Conservation (phyloP, 2,113 vertebrate genomes). For the Gasterosteus nipponicus region DNA sequence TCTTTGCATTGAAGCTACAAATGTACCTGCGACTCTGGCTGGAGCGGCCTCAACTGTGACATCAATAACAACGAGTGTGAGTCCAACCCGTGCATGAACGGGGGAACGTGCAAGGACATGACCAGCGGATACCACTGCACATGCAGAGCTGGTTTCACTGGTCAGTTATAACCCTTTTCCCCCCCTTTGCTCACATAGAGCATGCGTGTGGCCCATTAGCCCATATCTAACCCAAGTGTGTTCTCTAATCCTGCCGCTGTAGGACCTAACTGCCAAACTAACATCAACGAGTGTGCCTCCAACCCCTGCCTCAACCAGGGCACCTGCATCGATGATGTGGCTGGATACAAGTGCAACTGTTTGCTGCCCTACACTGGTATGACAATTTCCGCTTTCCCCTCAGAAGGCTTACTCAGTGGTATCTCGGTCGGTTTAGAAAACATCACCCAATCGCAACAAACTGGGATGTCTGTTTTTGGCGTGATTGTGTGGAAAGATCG, state of each 20-base stretch:
- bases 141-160: conserved; percentile 92
- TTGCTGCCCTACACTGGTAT: conserved; percentile 93
- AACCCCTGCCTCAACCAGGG: conserved; percentile 98
- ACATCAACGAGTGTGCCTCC: conserved; percentile 97
- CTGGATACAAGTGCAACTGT: conserved; percentile 96
- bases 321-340: conserved; percentile 93
- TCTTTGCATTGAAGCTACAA: conserved; percentile 81
- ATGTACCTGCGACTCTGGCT: conserved; percentile 91
- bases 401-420: conserved; percentile 36
- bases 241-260: conserved; percentile 54
- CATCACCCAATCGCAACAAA: conserved; percentile 36
- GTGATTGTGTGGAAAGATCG: conserved; percentile 63
- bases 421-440: conserved; percentile 71
- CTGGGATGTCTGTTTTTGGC: conserved; percentile 57
- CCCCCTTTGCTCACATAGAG: conserved; percentile 21
- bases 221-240: conserved; percentile 42
- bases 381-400: conserved; percentile 41
- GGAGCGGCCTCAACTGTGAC: conserved; percentile 92
- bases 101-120: conserved; percentile 95
- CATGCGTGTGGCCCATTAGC: neutral
- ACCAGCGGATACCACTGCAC: conserved; percentile 95
- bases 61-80: conserved; percentile 93
- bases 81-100: conserved; percentile 89
- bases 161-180: conserved; percentile 73
- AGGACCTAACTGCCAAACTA: conserved; percentile 98